Evolutionary conservation across 2,113 vertebrate genomes (phyloP), one percentile per base, ranked within the genome.

Genomic region (Reinhardtius hippoglossoides): DNA sequence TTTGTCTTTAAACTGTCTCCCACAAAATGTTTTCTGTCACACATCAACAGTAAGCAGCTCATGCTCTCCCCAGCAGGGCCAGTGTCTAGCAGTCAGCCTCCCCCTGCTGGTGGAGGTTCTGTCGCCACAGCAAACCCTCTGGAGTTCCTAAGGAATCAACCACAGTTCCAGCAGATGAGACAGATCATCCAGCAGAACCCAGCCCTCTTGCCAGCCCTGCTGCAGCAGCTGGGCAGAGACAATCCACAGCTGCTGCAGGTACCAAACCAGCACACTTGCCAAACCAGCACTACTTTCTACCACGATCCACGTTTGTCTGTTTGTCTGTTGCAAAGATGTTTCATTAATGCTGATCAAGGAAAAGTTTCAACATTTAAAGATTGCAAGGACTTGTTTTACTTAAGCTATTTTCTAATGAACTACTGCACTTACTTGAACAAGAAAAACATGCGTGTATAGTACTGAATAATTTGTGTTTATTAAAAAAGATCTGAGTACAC

Each of bases 111-210:
- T 12, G 86, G 80, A 54, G 72, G 58, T 12, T 48, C 81, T 3
- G 48, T 66, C 35, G 55, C 86, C 23, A 37, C 88, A 12, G 85
- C 67, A 35, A 94, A 95, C 84, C 93, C 94, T 35, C 85, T 94
- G 73, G 93, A 95, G 89, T 95, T 94, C 83, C 83, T 95, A 71
- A 92, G 94, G 86, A 94, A 90, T 81, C 94, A 95, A 87, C 94
- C 93, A 21, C 94, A 95, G 89, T 95, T 95, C 80, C 94, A 94
- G 56, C 94, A 95, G 88, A 95, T 95, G 94, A 87, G 94, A 58
- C 94, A 95, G 90, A 94, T 95, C 80, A 95, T 95, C 79, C 94
- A 94, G 87, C 93, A 95, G 86, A 95, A 95, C 91, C 94, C 94
- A 0, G 82, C 93, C 3, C 92, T 95, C 26, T 81, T 95, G 1